Conservation (phyloP, 23 tunicate species). For the Clavelina lepadiformis region DNA sequence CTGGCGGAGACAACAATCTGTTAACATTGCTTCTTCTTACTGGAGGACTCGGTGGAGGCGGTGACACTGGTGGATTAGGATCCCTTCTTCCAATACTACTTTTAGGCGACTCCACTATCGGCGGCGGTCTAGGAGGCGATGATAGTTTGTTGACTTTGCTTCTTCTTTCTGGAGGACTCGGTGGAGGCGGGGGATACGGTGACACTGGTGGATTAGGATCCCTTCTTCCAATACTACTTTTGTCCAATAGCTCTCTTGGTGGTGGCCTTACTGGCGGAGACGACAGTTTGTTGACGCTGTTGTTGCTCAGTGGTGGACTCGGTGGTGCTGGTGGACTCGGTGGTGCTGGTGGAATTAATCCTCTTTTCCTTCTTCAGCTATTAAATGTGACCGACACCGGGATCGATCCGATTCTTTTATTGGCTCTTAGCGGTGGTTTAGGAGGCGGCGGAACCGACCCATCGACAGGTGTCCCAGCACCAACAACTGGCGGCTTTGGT, state of each 20-base stretch:
- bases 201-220: background rate
- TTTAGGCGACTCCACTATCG: background rate
- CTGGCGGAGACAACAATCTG: background rate
- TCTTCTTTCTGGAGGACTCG: slow-evolving; percentile 10
- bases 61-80: background rate
- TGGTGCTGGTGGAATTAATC: no score
- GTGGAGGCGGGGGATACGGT: slow-evolving; percentile 13
- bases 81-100: slow-evolving; percentile 10
- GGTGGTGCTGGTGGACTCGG: no score
- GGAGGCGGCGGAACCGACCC: no score
- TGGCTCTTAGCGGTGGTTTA: no score
- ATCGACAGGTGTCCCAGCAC: no score
- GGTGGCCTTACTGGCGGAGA: background rate
- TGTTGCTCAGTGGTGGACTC: slow-evolving; percentile 1
- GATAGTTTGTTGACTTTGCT: slow-evolving; percentile 10
- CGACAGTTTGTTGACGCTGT: slow-evolving; percentile 1
- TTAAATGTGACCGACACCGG: no score
- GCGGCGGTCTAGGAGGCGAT: slow-evolving; percentile 11
- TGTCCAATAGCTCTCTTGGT: slow-evolving; percentile 1
- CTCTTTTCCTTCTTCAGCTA: no score
- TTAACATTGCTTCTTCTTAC: slow-evolving; percentile 5
- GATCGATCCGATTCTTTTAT: no score
- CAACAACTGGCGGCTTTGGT: no score
- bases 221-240: slow-evolving; percentile 16
- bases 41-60: slow-evolving; percentile 4